Conservation (phyloP, 2,888 invertebrate species). For the Mimachlamys varia region DNA sequence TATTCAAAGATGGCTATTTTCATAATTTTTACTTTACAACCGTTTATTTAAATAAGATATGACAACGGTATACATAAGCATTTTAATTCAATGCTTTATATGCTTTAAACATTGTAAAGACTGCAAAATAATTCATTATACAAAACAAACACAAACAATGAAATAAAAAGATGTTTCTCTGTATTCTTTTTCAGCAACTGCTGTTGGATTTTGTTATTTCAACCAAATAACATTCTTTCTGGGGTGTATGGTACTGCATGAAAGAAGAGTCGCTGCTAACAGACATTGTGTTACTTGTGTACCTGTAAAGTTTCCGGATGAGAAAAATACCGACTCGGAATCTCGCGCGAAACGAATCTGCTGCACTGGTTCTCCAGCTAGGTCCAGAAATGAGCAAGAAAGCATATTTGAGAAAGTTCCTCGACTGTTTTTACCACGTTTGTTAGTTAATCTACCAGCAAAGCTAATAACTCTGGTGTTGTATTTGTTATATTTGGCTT, state of each 20-base stretch:
- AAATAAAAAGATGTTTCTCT: too few relatives aligned
- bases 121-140: too few relatives aligned
- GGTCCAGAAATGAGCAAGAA: conserved; percentile 55
- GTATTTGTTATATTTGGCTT: conserved; percentile 60
- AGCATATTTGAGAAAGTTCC: conserved; percentile 64
- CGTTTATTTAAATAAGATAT: too few relatives aligned
- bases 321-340: conserved; percentile 47
- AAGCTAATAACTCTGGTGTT: conserved; percentile 60
- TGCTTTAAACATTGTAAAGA: too few relatives aligned
- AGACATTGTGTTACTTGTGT: conserved; percentile 64
- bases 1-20: too few relatives aligned
- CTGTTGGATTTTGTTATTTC: conserved; percentile 69
- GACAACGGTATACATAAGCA: too few relatives aligned
- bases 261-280: conserved; percentile 55
- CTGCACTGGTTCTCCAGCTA: conserved; percentile 59
- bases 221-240: conserved; percentile 69
- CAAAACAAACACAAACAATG: too few relatives aligned
- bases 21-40: too few relatives aligned
- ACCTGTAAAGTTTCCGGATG: conserved; percentile 53
- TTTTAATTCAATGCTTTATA: too few relatives aligned
- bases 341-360: conserved; percentile 73
- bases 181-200: conserved; percentile 60
- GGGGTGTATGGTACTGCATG: conserved; percentile 67
- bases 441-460: conserved; percentile 54
- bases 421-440: conserved; percentile 56